Evolutionary conservation across 2,797 vertebrate species (phyloP), one percentile per base, ranked within the genome.

Genomic region (Molossus alvarezi): DNA sequence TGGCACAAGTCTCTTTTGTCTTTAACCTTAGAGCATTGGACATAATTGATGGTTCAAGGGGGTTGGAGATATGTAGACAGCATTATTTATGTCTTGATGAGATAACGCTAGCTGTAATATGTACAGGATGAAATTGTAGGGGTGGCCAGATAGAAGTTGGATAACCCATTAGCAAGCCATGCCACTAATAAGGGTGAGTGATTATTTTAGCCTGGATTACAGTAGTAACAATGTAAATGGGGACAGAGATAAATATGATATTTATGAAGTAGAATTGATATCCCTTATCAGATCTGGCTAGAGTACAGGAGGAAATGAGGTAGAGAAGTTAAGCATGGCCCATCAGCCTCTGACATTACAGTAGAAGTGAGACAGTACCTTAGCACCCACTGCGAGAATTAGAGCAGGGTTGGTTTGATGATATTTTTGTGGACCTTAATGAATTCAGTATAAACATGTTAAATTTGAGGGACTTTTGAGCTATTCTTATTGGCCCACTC

Each of bases 161-260:
- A 45, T 72, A 55, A 15, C 17, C 55, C 57, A 65, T 76, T 48
- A 87, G 37, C 3, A 67, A 45, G 12, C 29, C 53, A 51, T 71
- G 57, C 33, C 57, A 48, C 29, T 33, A 81, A 85, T 73, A 37
- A 93, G 71, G 29, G 6, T 27, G 18, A 92, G 33, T 67, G 60
- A 33, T 75, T 62, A 69, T 33, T 87, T 91, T 69, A 89, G 27
- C 37, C n/a, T 76, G 5, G 5, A 64, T 77, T 75, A 76, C 0
- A 64, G 57, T 55, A 37, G 25, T 65, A 67, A 60, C 67, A 3
- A 6, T 77, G 13, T 41, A 83, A 94, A 55, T 45, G 64, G 64
- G 83, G 69, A 92, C n/a, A 89, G 94, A 75, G 64, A 75, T 25
- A 85, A 77, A 83, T 65, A n/a, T 18, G 27, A 51, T 69, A 79